Evolutionary conservation across 2,113 vertebrate species (phyloP).

Genomic region (Telmatochromis sp.): DNA sequence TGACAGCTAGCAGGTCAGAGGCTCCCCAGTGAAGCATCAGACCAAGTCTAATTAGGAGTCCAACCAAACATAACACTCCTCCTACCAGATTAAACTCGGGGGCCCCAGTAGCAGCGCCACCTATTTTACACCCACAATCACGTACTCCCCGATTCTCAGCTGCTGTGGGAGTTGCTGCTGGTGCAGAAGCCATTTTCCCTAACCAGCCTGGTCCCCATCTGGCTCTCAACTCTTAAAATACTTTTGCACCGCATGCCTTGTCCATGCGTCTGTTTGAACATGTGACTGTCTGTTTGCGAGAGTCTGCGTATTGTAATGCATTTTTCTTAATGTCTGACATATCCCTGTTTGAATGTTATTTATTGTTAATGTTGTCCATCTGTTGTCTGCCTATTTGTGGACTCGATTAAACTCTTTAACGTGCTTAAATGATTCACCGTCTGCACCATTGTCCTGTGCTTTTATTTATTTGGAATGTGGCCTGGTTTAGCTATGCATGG

Average conservation of each 20-base stretch:
- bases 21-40: constrained; percentile 58
- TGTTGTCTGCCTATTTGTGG: constrained; percentile 42
- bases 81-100: constrained; percentile 49
- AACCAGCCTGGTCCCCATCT: constrained; percentile 55
- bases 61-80: constrained; percentile 76
- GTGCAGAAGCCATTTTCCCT: constrained; percentile 57
- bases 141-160: constrained; percentile 10
- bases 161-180: constrained; percentile 40
- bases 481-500: constrained; percentile 63
- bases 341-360: constrained; percentile 37
- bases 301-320: constrained; percentile 27
- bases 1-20: constrained; percentile 57
- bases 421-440: constrained; percentile 29
- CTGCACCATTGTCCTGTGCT: constrained; percentile 34
- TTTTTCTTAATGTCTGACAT: constrained; percentile 35
- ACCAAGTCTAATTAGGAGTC: constrained; percentile 57
- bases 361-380: constrained; percentile 46
- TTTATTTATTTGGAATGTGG: constrained; percentile 54
- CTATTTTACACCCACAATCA: background rate
- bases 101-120: constrained; percentile 2
- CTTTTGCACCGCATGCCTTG: constrained; percentile 53
- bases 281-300: constrained; percentile 46
- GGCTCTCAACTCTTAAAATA: constrained; percentile 45
- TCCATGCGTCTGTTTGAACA: constrained; percentile 43
- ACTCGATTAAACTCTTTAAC: constrained; percentile 13